These are phyloP conservation scores for Habropoda laboriosa DNA, from an alignment of 1,140 invertebrate genomes.

Conservation along the genomic window DNA sequence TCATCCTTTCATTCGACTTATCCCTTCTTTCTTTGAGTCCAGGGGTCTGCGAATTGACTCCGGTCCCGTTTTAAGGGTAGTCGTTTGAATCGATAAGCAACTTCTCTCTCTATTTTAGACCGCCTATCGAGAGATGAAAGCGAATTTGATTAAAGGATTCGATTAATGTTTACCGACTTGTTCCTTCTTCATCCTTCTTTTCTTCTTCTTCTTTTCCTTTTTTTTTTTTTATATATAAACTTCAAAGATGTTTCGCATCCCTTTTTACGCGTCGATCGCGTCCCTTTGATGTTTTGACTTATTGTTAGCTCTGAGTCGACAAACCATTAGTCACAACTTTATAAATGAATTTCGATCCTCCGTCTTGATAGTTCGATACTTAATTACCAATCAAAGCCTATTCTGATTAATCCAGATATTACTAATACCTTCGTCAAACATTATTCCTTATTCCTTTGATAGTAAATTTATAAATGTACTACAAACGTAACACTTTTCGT, in stretches of 20 bases:
- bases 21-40: constrained; percentile 50
- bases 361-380: neutral
- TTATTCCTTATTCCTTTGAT: no score
- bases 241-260: constrained; percentile 50
- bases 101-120: constrained; percentile 32
- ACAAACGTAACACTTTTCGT: no score
- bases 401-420: neutral
- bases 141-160: constrained; percentile 72
- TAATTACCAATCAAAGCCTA: neutral
- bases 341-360: constrained; percentile 54
- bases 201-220: neutral
- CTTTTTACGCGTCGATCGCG: constrained; percentile 16
- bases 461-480: no score
- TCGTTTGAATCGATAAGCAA: constrained; percentile 70
- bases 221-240: constrained; percentile 53
- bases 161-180: constrained; percentile 70
- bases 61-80: constrained; percentile 47
- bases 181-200: neutral
- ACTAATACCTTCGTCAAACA: no score
- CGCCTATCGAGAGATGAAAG: constrained; percentile 53
- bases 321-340: constrained; percentile 37
- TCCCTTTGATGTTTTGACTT: constrained; percentile 18
- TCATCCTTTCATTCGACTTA: constrained; percentile 49
- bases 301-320: neutral
- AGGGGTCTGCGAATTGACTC: constrained; percentile 54